Base-by-base conservation (phyloP, 2,888 invertebrate species). In the Emmelina monodactyla region DNA sequence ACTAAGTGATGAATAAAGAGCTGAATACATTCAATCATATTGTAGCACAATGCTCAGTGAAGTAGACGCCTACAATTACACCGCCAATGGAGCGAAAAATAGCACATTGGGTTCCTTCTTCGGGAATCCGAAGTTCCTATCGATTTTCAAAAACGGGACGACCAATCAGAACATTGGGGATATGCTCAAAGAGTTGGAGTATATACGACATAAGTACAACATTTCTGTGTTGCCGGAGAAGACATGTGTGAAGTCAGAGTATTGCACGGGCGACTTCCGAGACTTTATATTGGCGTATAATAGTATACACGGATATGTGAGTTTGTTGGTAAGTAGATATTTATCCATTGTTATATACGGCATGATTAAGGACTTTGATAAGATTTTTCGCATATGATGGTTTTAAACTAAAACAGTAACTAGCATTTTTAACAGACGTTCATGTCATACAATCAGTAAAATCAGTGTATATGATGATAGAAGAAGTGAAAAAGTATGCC, bases 221-320 rank as follows among this genome's bases (percentile, higher is more conserved):
- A 67, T 73, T 14, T 63, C 70, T 1, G 58, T 69, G 1, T 50
- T 62, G 6, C n/a, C n/a, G n/a, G n/a, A n/a, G n/a, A 73, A 69
- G 40, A 75, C 75, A 55, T 79, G 78, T 38, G 61, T 64, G 15
- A 52, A 53, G 9, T 60, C 65, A 2, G 67, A 71, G 40, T 86
- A 85, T 60, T 88, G 88, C 53, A 76, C 81, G 6, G 85, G 85
- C 1, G 73, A 78, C 35, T 73, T 87, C 37, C 67, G 82, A 36
- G 82, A 85, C 42, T 64, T 88, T 43, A 80, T 88, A 16, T 57
- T 82, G 2, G 79, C 79, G 0, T 92, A 92, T 62, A 84, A 85
- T 37, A 75, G 83, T 37, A 82, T 88, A 43, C 95, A 96, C 61
- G 92, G 92, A 38, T 93, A 92, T 64, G 83, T 91, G 44, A 89